Conservation (phyloP, 1,140 invertebrate species). For the Micrasema longulum region DNA sequence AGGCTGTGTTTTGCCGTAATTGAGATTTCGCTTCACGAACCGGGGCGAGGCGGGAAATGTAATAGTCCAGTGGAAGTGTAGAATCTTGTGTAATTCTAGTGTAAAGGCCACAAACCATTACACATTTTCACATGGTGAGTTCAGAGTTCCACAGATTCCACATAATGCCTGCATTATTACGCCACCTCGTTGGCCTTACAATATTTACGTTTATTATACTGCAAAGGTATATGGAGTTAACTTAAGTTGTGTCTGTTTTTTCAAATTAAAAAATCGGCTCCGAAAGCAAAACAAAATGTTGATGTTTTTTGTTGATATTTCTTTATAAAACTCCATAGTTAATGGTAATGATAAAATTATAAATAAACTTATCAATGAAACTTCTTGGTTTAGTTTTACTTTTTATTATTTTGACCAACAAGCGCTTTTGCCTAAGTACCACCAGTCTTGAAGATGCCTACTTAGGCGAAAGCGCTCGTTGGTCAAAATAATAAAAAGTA, state of each 20-base stretch:
- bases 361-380: no score
- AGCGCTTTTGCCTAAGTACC: no score
- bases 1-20: background rate
- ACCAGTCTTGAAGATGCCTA: no score
- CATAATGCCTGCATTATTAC: background rate
- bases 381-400: no score
- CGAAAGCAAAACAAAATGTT: no score
- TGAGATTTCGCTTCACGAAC: conserved; percentile 21
- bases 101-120: conserved; percentile 19
- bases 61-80: conserved; percentile 18
- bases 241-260: background rate
- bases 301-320: no score
- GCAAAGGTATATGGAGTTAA: background rate
- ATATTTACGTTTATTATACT: background rate
- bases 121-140: background rate
- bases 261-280: no score
- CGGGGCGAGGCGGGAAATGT: conserved; percentile 18
- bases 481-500: no score
- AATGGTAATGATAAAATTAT: no score
- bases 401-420: no score
- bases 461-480: no score
- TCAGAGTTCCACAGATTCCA: conserved; percentile 9
- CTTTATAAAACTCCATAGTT: no score
- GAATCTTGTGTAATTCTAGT: conserved; percentile 16
- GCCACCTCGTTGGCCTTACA: background rate